Evolutionary conservation across 2,113 vertebrate species (phyloP).

Genomic region (Arothron firmamentum): DNA sequence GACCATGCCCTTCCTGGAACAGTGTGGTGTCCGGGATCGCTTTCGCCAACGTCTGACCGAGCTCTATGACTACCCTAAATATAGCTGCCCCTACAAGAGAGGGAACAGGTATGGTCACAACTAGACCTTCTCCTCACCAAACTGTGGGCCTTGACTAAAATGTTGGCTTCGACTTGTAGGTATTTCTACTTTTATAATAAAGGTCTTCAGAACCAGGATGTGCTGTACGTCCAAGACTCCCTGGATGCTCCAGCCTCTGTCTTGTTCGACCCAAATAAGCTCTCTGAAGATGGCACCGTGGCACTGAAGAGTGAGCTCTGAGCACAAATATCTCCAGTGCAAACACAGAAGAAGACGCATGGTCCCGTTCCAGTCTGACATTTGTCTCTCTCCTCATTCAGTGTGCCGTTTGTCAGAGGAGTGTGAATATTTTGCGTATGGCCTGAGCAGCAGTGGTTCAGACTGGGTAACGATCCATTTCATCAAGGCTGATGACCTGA

Average conservation of each 20-base stretch:
- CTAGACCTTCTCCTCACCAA: neutral
- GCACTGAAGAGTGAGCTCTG: constrained; percentile 69
- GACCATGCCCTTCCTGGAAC: constrained; percentile 76
- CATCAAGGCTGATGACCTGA: constrained; percentile 67
- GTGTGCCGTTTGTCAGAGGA: constrained; percentile 76
- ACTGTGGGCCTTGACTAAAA: neutral
- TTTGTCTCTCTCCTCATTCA: constrained; percentile 20
- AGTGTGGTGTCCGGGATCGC: constrained; percentile 53
- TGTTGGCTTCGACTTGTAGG: constrained; percentile 41
- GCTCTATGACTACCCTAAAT: constrained; percentile 77
- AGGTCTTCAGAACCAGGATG: constrained; percentile 77
- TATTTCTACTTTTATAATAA: constrained; percentile 78
- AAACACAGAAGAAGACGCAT: neutral
- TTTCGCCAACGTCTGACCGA: constrained; percentile 74
- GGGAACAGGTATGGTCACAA: constrained; percentile 56
- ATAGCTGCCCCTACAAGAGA: constrained; percentile 78
- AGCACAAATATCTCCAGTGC: neutral
- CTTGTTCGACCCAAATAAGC: constrained; percentile 75
- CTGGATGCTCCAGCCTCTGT: constrained; percentile 58
- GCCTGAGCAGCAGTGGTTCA: constrained; percentile 73
- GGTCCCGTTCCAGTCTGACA: neutral
- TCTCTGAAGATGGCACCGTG: constrained; percentile 76
- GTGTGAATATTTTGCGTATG: constrained; percentile 75
- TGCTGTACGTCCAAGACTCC: constrained; percentile 73
- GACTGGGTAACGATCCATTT: constrained; percentile 76